Evolutionary conservation across 2,888 invertebrate species (phyloP), one percentile per base, ranked within the genome.

Genomic region (Drosophila yooni): DNA sequence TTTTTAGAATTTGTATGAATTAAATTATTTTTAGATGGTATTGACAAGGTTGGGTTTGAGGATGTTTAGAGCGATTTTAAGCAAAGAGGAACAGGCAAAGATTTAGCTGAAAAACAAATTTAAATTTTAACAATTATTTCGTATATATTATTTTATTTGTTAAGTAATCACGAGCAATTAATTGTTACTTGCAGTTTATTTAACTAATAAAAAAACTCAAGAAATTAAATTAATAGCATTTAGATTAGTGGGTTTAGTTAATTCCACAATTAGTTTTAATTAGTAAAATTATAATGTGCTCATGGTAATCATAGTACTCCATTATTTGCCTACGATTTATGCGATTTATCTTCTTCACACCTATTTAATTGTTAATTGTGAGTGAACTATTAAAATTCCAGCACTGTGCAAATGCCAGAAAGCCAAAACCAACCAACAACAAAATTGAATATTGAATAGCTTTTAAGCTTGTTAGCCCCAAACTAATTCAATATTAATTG

Each of bases 1-100:
- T 76, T 74, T 79, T 74, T 66, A 74, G 77, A 54, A 53, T 63
- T 60, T 74, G 82, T 65, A 82, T 79, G 80, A 82, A 79, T 79
- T 64, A 62, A 79, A 61, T 38, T 83, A 74, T 79, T 68, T 69
- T 56, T 79, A 62, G 65, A 31, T 75, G 36, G 18, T 46, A 34
- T 36, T 25, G 60, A 43, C 33, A 65, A 63, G 74, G 25, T 50
- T 43, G 13, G 38, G n/a, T 58, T 25, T 43, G 34, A 27, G 51
- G 10, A 33, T 46, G 7, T 18, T 25, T 18, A 8, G 2, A 15
- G 50, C 25, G 29, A 36, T 18, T 38, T 36, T 8, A 38, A 2
- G 25, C 15, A 54, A 27, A n/a, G 21, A 21, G 21, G 46, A 8
- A 25, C 15, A n/a, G 27, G 1, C 29, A 27, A 36, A 25, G 11